A percentile compares a stretch with the other conserved stretches of the same genome.
Conservation (phyloP, 1,140 invertebrate species). For the Drosophila carrolli region DNA sequence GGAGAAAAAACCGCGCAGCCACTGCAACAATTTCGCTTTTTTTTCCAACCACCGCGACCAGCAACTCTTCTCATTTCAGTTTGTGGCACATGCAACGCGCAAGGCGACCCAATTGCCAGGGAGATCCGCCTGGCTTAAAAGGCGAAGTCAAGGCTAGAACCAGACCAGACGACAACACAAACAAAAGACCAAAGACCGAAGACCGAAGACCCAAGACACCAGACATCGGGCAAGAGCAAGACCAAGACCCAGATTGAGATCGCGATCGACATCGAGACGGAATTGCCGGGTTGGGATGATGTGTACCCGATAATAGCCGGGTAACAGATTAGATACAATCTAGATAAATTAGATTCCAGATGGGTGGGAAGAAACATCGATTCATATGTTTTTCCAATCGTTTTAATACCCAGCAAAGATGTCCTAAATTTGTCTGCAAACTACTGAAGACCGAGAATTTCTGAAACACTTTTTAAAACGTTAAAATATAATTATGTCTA, state of each 20-base stretch:
- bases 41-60: slow-evolving; percentile 20
- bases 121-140: slow-evolving; percentile 65
- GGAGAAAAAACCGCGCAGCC: slow-evolving; percentile 9
- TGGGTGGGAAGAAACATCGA: slow-evolving; percentile 5
- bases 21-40: slow-evolving; percentile 79
- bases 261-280: slow-evolving; percentile 27
- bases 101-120: slow-evolving; percentile 65
- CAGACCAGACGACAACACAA: slow-evolving; percentile 20
- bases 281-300: slow-evolving; percentile 19
- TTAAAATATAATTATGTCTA: too few relatives aligned
- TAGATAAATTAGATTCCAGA: not conserved
- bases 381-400: not conserved
- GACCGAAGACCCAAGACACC: slow-evolving; percentile 2
- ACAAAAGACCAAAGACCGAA: not conserved
- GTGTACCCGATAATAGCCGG: slow-evolving; percentile 4
- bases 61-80: slow-evolving; percentile 7
- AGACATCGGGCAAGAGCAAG: not conserved
- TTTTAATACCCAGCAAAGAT: not conserved
- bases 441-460: too few relatives aligned
- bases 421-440: too few relatives aligned
- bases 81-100: slow-evolving; percentile 25
- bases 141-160: slow-evolving; percentile 75
- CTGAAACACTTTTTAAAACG: too few relatives aligned
- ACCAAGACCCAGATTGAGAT: slow-evolving; percentile 31
- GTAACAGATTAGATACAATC: slow-evolving; percentile 1